These are phyloP conservation scores for Caenorhabditis afra DNA, from an alignment of 2,888 invertebrate genomes.

Conservation along the genomic window DNA sequence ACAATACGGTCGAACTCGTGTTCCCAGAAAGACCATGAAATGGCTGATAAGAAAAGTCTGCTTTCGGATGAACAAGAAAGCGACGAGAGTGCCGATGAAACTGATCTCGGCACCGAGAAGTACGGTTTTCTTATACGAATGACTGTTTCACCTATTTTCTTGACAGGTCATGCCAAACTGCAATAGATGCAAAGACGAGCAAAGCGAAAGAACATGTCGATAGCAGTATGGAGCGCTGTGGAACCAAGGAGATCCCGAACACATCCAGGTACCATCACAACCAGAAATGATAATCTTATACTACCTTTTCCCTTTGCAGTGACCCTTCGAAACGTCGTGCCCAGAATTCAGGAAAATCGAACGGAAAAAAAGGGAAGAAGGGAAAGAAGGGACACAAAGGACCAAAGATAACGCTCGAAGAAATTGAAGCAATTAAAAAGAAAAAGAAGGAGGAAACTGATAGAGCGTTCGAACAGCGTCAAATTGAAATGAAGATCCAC, in stretches of 20 bases:
- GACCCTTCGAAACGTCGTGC: neutral
- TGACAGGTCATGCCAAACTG: neutral
- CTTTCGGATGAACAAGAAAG: neutral
- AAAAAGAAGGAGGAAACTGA: slow-evolving; percentile 26
- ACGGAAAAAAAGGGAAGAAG: slow-evolving; percentile 27
- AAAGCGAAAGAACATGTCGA: neutral
- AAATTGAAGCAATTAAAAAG: slow-evolving; percentile 44
- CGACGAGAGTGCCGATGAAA: neutral
- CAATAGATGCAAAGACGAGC: neutral
- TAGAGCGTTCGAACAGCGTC: neutral
- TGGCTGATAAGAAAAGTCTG: neutral
- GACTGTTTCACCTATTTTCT: neutral
- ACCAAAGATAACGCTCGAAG: slow-evolving; percentile 37
- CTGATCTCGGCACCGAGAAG: neutral
- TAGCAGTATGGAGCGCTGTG: neutral
- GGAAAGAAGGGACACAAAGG: slow-evolving; percentile 11
- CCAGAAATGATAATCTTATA: too few relatives aligned
- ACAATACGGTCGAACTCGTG: too few relatives aligned
- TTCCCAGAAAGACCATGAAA: neutral
- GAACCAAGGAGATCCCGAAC: neutral
- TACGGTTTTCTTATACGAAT: neutral
- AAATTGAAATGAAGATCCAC: neutral
- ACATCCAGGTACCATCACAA: too few relatives aligned
- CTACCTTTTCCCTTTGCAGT: too few relatives aligned
- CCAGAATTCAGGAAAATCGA: neutral